Conservation (phyloP, 2,797 vertebrate species). For the Paramormyrops hopkinsi region DNA sequence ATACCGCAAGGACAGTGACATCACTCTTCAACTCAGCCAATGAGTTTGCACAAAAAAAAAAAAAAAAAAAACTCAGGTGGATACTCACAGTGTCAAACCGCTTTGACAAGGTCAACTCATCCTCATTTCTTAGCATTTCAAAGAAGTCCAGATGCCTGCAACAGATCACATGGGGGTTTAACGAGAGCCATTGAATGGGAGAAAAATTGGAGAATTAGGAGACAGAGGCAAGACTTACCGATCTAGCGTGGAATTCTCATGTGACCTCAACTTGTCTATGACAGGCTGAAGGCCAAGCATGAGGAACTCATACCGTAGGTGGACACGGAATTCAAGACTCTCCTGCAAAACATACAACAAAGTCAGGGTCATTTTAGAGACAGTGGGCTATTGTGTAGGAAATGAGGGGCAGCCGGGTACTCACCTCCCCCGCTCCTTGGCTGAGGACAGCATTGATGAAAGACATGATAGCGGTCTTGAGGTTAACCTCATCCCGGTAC, state of each 20-base stretch:
- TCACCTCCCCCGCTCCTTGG: constrained; percentile 93
- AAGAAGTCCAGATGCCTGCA: constrained; percentile 95
- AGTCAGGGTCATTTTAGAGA: neutral
- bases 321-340: constrained; percentile 94
- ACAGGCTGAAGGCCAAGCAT: constrained; percentile 98
- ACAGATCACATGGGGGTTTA: constrained; percentile 45
- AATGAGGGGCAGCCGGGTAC: constrained; percentile 20
- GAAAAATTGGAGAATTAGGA: neutral
- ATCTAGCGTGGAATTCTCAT: constrained; percentile 95
- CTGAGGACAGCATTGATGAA: constrained; percentile 97
- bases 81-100: constrained; percentile 81
- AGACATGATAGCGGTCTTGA: constrained; percentile 99
- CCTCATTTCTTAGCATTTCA: constrained; percentile 97
- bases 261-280: constrained; percentile 94
- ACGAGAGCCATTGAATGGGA: constrained; percentile 61
- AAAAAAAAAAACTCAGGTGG: neutral
- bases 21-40: constrained; percentile 68
- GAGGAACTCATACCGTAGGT: constrained; percentile 95
- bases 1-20: constrained; percentile 1
- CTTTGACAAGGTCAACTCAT: constrained; percentile 91
- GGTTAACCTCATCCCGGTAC: constrained; percentile 94
- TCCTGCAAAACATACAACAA: constrained; percentile 57
- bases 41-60: constrained; percentile 30
- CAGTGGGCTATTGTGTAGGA: neutral
- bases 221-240: constrained; percentile 79